Conservation (phyloP, 2,888 invertebrate species). For the Brassicogethes aeneus region DNA sequence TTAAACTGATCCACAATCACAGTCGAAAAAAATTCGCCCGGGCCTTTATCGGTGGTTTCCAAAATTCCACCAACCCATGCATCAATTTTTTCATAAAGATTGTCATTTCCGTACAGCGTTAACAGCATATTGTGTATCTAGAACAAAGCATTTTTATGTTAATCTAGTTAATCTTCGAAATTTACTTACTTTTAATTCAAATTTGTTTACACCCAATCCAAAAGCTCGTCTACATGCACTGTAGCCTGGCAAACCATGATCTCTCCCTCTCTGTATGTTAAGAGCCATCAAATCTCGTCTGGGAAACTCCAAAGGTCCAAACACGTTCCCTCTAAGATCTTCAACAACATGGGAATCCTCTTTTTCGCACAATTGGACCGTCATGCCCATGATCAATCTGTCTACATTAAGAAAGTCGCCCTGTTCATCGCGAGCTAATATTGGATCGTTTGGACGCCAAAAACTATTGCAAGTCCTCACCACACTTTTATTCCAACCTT, state of each 20-base stretch:
- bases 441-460: conserved; percentile 43
- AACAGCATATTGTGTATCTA: no score
- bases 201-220: conserved; percentile 31
- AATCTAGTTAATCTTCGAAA: no score
- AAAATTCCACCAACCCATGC: conserved; percentile 49
- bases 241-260: conserved; percentile 53
- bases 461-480: conserved; percentile 47
- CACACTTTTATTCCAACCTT: conserved; percentile 25
- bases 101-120: conserved; percentile 34
- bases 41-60: conserved; percentile 41
- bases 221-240: conserved; percentile 47
- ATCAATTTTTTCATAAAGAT: conserved; percentile 44
- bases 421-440: conserved; percentile 22
- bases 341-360: conserved; percentile 50
- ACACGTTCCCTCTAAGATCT: conserved; percentile 48
- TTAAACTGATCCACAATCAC: conserved; percentile 48
- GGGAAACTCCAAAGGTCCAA: conserved; percentile 50
- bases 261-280: conserved; percentile 48
- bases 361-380: conserved; percentile 44
- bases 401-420: conserved; percentile 40
- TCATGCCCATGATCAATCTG: conserved; percentile 47
- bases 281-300: conserved; percentile 50
- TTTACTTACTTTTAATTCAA: background rate
- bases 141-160: no score
- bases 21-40: conserved; percentile 44